Conservation (phyloP, 2,113 vertebrate genomes). For the Cercopithecus mona region DNA sequence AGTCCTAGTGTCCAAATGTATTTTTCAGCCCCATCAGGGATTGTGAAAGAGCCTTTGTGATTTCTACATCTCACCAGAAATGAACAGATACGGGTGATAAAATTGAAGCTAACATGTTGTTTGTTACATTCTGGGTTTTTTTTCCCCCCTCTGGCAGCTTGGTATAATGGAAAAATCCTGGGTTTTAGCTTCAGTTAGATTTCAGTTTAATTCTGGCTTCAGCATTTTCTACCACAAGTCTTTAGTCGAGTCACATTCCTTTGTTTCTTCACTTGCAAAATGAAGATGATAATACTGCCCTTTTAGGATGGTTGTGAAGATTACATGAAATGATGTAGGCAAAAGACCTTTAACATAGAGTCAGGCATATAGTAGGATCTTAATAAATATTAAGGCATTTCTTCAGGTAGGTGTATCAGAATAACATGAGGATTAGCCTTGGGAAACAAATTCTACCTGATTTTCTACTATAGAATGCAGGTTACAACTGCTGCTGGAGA, state of each 20-base stretch:
- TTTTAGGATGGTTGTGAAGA: background rate
- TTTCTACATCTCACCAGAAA: slow-evolving; percentile 11
- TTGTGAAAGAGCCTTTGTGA: slow-evolving; percentile 14
- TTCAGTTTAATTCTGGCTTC: background rate
- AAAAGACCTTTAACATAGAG: background rate
- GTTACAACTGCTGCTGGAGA: background rate
- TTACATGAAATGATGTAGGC: background rate
- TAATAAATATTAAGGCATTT: slow-evolving; percentile 1
- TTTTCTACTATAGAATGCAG: slow-evolving; percentile 3
- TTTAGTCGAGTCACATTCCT: background rate
- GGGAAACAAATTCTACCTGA: background rate
- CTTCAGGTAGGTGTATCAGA: background rate
- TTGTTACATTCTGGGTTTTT: background rate
- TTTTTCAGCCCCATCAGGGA: background rate
- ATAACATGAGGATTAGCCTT: slow-evolving; percentile 19
- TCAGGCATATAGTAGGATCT: background rate
- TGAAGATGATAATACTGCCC: background rate
- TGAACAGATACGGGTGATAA: slow-evolving; percentile 42
- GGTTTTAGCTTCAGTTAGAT: background rate
- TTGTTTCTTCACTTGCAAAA: slow-evolving; percentile 30
- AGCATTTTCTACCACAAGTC: background rate
- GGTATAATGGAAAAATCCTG: background rate
- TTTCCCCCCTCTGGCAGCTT: background rate
- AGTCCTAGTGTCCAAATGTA: background rate
- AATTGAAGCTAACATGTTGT: background rate